These are phyloP conservation scores for Bovichtus diacanthus DNA, from an alignment of 2,797 vertebrate species.

Conservation along the genomic window DNA sequence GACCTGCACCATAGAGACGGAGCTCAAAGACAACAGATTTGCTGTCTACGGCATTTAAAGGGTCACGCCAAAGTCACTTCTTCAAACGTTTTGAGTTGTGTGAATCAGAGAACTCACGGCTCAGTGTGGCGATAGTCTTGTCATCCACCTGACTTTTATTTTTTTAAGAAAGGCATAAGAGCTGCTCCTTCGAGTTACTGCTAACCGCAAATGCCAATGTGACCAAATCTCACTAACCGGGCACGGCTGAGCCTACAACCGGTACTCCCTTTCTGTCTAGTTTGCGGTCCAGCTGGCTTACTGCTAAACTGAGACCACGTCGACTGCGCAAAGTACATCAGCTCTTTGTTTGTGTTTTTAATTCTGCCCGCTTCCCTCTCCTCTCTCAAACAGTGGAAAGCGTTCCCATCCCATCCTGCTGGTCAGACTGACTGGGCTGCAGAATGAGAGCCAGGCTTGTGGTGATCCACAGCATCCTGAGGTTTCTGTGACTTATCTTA, in stretches of 20 bases:
- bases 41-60: slow-evolving; percentile 27
- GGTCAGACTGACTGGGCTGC: slow-evolving; percentile 63
- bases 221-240: slow-evolving; percentile 52
- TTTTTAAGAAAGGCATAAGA: slow-evolving; percentile 46
- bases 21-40: slow-evolving; percentile 59
- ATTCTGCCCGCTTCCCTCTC: slow-evolving; percentile 63
- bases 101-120: slow-evolving; percentile 17
- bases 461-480: slow-evolving; percentile 80
- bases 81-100: neutral
- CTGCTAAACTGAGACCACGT: slow-evolving; percentile 68
- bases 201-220: slow-evolving; percentile 54
- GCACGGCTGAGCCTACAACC: slow-evolving; percentile 30
- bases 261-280: slow-evolving; percentile 55
- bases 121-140: neutral
- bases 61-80: slow-evolving; percentile 19
- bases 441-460: slow-evolving; percentile 74
- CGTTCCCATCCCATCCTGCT: slow-evolving; percentile 61
- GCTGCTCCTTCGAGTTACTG: slow-evolving; percentile 39
- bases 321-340: slow-evolving; percentile 60
- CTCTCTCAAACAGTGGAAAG: slow-evolving; percentile 59
- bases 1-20: slow-evolving; percentile 62
- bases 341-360: slow-evolving; percentile 74
- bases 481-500: slow-evolving; percentile 74
- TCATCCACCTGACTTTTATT: slow-evolving; percentile 41
- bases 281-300: slow-evolving; percentile 53